A percentile compares a stretch with the other conserved stretches of the same genome.
These are phyloP conservation scores for Olivierus martensii DNA, from an alignment of 1,140 invertebrate genomes.

Conservation along the genomic window DNA sequence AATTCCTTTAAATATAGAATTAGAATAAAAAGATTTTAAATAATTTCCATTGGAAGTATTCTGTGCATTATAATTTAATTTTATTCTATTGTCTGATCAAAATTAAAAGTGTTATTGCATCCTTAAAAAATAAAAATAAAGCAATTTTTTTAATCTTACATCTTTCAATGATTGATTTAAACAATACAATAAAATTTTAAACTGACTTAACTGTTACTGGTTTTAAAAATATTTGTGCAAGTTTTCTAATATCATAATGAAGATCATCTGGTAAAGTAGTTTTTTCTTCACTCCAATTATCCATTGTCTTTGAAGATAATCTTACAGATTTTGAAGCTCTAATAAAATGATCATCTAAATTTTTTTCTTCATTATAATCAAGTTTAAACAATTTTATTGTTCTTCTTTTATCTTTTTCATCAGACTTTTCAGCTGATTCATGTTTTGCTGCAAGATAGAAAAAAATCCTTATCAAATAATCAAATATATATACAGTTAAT, in stretches of 20 bases:
- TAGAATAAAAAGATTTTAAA: no score
- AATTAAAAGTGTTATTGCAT: no score
- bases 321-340: constrained; percentile 24
- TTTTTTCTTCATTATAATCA: constrained; percentile 24
- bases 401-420: constrained; percentile 18
- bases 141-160: no score
- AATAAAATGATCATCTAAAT: constrained; percentile 26
- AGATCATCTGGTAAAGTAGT: constrained; percentile 34
- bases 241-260: constrained; percentile 31
- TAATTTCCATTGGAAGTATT: no score
- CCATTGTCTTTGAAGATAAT: constrained; percentile 30
- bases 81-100: no score
- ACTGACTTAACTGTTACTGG: constrained; percentile 16
- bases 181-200: not conserved
- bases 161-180: no score
- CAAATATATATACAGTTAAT: no score
- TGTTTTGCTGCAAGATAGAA: no score
- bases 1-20: no score
- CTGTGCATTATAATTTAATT: no score
- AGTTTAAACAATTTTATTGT: constrained; percentile 26
- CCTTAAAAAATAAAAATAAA: no score
- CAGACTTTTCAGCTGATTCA: not conserved
- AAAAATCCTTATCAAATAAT: no score
- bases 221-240: constrained; percentile 20
- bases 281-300: constrained; percentile 29